Base-by-base conservation (phyloP, 2,797 vertebrate species). In the Rhinichthys osculus region DNA sequence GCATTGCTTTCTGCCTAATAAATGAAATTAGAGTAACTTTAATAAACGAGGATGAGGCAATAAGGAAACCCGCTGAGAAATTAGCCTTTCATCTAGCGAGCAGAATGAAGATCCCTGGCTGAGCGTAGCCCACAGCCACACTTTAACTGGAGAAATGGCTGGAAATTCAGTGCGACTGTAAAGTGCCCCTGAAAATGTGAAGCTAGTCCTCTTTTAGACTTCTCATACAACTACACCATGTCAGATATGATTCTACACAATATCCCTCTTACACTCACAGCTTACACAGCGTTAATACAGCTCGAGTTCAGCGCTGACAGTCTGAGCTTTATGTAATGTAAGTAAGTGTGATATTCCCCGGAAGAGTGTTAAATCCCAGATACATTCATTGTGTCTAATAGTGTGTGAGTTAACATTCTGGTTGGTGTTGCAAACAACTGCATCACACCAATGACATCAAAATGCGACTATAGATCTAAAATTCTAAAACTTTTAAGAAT, bases 21-120 rank as follows among this genome's bases (percentile, higher is more conserved):
- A 94, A 95, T 94, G 59, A 89, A 94, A 95, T 95, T 95, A 95
- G 88, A 87, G 83, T 81, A 91, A 91, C 92, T 94, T 93, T 93
- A 93, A 95, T 93, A 91, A 92, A 94, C 90, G 92, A 89, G 87
- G 86, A 90, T 90, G 81, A 85, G 92, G 92, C 91, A 90, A 91
- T 93, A 89, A 92, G 91, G 91, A 91, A 92, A 88, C 82, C 92
- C 91, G 88, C 92, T 77, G 84, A 89, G 91, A 90, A 92, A 94
- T 92, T 91, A 91, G 86, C 74, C 89, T 90, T 87, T 88, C 85
- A 89, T 92, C 89, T 89, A 89, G 89, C 47, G 85, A 80, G 74
- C 40, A 84, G 40, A 91, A 88, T 86, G 78, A 83, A 84, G 83
- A 64, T 86, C 83, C 72, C 64, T 86, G 77, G 79, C 71, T 71